Conservation (phyloP, 2,797 vertebrate genomes). For the Ispidina lecontei region DNA sequence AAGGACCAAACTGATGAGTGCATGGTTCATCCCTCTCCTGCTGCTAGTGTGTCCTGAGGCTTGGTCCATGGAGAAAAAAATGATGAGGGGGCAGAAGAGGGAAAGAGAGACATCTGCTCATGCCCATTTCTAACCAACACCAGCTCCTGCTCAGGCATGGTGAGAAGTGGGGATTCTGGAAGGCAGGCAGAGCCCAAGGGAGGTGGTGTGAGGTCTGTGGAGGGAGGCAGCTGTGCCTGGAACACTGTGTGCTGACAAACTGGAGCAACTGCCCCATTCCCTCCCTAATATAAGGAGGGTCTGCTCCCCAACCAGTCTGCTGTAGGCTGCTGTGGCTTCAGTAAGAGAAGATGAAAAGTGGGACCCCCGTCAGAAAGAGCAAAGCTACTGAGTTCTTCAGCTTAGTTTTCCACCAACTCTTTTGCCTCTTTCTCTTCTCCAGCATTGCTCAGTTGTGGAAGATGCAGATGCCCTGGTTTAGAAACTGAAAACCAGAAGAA, state of each 20-base stretch:
- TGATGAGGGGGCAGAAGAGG: slow-evolving; percentile 5
- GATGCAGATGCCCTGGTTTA: background rate
- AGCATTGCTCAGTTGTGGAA: background rate
- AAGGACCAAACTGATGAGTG: background rate
- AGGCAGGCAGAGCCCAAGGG: slow-evolving; percentile 54
- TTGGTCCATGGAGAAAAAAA: background rate
- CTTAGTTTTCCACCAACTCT: background rate
- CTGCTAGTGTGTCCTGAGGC: background rate
- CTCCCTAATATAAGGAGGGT: background rate
- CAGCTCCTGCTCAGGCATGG: slow-evolving; percentile 39
- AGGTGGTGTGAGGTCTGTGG: slow-evolving; percentile 2
- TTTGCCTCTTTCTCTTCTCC: background rate
- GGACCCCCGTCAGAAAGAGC: background rate
- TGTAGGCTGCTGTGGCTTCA: background rate
- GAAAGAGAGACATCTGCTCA: slow-evolving; percentile 57
- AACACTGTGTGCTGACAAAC: background rate
- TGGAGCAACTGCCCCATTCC: background rate
- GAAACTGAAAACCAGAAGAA: background rate
- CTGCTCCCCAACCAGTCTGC: background rate
- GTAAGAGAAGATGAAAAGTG: background rate
- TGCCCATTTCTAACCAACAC: slow-evolving; percentile 38
- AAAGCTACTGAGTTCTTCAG: background rate
- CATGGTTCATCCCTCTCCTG: background rate
- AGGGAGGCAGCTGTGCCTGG: slow-evolving; percentile 18
- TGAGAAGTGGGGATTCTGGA: slow-evolving; percentile 1